A percentile compares a stretch with the other conserved stretches of the same genome.
Conservation (phyloP, 2,113 vertebrate species). For the Phainopepla nitens region DNA sequence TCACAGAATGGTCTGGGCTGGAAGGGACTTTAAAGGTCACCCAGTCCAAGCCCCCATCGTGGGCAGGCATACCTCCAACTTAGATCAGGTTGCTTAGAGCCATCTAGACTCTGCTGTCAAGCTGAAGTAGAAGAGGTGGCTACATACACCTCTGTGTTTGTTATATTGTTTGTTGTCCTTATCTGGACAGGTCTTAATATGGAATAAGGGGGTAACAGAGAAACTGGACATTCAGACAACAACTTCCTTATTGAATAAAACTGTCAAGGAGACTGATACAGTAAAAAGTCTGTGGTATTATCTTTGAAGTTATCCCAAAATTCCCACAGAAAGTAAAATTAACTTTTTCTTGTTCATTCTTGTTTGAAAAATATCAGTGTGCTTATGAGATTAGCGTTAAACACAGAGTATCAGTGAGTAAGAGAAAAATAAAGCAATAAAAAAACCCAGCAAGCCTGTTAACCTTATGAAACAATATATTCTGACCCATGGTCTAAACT, state of each 20-base stretch:
- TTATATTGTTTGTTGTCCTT: neutral
- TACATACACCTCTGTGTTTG: neutral
- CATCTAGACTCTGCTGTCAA: neutral
- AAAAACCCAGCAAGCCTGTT: neutral
- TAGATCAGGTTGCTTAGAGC: neutral
- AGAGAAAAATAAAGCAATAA: neutral
- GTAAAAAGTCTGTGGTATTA: neutral
- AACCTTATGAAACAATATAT: neutral
- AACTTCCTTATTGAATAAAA: neutral
- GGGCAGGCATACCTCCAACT: neutral
- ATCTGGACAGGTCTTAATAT: neutral
- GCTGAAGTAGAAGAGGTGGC: neutral
- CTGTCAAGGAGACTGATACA: neutral
- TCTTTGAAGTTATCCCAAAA: neutral
- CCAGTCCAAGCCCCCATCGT: neutral
- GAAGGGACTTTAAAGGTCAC: neutral
- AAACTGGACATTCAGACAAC: neutral
- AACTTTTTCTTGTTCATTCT: neutral
- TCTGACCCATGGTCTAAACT: neutral
- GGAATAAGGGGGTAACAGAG: neutral
- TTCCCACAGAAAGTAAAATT: neutral
- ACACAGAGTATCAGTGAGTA: neutral
- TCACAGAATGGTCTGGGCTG: neutral
- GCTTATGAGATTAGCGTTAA: neutral
- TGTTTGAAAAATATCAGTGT: neutral